Base-by-base conservation (phyloP, 2,113 vertebrate genomes). In the Cyphomyrus discorhynchus region DNA sequence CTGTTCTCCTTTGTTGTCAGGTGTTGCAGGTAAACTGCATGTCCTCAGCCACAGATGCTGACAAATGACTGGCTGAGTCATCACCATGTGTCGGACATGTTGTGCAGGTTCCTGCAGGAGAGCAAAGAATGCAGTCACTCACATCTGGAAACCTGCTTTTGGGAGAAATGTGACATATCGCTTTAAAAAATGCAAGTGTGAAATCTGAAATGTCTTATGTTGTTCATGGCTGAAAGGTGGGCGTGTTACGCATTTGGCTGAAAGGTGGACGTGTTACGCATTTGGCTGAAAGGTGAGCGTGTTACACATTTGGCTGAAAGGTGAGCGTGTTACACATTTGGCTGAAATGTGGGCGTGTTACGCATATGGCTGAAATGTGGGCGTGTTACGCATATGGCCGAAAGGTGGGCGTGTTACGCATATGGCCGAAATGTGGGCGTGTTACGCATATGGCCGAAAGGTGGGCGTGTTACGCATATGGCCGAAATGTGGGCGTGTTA, bases 1-100 rank as follows among this genome's bases (percentile, higher is more conserved):
- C 91, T 94, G 90, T 49, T 90, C 62, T 86, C 82, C 62, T 62
- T 62, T 89, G 31, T 53, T 31, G 83, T n/a, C 45, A 2, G 45
- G 9, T 49, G 3, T 27, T 85, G 83, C 82, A 27, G 83, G 45
- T 13, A 27, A 66, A 31, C 3, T 27, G 82, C 39, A 50, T 49
- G 21, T 50, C 46, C 42, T 11, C 9, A 15, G 24, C 83, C 46
- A 13, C 21, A 27, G 45, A 85, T 24, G 45, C 10, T 27, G 46
- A 27, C 46, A 5, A 19, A 45, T 49, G 70, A 47, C 10, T 50
- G 4, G 1, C n/a, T 13, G 46, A 85, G 83, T 49, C 15, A 77
- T 77, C 24, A 10, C 46, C 83, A 45, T 31, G 83, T 85, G 45
- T 50, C 31, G 11, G 31, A 11, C 10, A 45, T 46, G 21, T 21